Conservation (phyloP, 1,140 invertebrate species). For the Rhynchophorus ferrugineus region DNA sequence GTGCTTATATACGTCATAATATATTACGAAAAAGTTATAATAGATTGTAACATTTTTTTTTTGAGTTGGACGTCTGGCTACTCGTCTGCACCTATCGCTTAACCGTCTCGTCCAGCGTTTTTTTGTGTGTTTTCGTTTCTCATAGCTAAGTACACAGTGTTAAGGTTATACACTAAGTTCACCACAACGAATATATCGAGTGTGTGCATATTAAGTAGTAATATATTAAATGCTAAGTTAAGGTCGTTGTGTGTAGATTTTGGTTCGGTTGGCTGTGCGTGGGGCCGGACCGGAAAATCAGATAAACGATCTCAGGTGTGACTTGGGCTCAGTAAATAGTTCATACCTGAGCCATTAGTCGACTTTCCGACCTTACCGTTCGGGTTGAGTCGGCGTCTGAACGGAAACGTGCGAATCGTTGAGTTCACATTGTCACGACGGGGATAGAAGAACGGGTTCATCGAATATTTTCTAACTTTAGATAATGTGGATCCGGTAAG, state of each 20-base stretch:
- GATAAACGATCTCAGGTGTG: neutral
- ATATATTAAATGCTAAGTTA: neutral
- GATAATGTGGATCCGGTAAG: too few species aligned
- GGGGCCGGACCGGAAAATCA: neutral
- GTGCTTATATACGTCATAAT: neutral
- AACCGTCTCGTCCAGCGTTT: neutral
- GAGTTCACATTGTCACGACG: too few species aligned
- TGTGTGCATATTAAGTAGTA: neutral
- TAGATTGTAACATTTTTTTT: conserved; percentile 5
- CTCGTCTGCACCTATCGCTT: neutral
- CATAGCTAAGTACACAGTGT: conserved; percentile 1
- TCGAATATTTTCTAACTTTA: too few species aligned
- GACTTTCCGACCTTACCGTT: neutral
- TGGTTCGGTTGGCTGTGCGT: neutral
- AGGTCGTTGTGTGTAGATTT: neutral
- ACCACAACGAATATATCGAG: neutral
- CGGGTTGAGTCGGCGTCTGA: too few species aligned
- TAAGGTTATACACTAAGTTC: neutral
- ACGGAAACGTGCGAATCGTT: too few species aligned
- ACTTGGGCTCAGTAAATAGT: neutral
- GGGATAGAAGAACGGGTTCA: too few species aligned
- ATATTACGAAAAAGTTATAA: neutral
- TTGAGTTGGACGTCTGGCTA: neutral
- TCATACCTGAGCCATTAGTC: neutral
- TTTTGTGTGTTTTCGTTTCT: neutral